These are phyloP conservation scores for Nyctibius bracteatus DNA, from an alignment of 2,113 vertebrate species.

Conservation along the genomic window DNA sequence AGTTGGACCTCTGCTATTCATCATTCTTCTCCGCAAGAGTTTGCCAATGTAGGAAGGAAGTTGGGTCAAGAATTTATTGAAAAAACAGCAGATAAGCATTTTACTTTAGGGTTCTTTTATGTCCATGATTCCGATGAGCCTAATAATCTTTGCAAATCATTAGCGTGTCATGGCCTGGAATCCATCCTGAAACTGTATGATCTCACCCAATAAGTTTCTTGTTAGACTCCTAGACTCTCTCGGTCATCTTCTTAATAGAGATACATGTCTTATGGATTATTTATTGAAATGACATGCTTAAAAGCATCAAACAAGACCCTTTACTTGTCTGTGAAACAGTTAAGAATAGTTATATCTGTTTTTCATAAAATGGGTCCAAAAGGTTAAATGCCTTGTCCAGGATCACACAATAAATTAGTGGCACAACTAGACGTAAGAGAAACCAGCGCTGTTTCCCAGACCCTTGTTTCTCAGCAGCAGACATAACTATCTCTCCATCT, in stretches of 20 bases:
- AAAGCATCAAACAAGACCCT: constrained; percentile 21
- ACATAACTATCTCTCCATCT: not conserved
- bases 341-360: constrained; percentile 3
- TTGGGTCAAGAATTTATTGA: constrained; percentile 14
- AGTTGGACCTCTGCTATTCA: not conserved
- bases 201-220: constrained; percentile 46
- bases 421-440: not conserved
- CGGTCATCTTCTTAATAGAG: not conserved
- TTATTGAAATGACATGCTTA: not conserved
- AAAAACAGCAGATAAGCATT: constrained; percentile 20
- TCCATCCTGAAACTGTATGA: constrained; percentile 23
- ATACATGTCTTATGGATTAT: constrained; percentile 10
- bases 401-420: constrained; percentile 28
- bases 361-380: constrained; percentile 2
- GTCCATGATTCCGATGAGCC: not conserved
- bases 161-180: not conserved
- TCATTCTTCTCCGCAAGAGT: not conserved
- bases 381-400: constrained; percentile 10
- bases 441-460: not conserved
- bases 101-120: constrained; percentile 9
- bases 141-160: constrained; percentile 40
- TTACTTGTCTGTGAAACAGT: constrained; percentile 7
- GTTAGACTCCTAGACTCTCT: not conserved
- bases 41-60: constrained; percentile 36
- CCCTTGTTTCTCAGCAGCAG: not conserved